Percentiles rank a stretch among this genome's conserved stretches.
Evolutionary conservation across 2,113 vertebrate genomes (phyloP).

Genomic region (Nothobranchius kuhntae): DNA sequence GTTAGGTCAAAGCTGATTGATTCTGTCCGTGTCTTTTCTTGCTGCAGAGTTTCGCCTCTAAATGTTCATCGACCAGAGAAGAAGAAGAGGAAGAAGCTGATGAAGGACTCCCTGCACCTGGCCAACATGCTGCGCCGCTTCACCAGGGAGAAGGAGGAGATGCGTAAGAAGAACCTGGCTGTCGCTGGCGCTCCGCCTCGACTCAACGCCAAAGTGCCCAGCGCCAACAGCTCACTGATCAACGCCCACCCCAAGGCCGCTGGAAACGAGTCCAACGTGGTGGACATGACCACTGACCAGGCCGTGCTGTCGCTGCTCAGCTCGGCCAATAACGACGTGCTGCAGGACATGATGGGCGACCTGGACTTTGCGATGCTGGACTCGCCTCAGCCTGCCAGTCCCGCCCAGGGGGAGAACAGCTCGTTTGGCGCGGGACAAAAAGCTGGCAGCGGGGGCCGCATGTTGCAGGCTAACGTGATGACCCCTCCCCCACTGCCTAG

Average conservation of each 20-base stretch:
- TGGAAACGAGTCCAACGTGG: slow-evolving; percentile 69
- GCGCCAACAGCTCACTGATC: slow-evolving; percentile 68
- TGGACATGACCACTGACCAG: slow-evolving; percentile 81
- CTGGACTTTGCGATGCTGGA: slow-evolving; percentile 94
- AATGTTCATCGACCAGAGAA: slow-evolving; percentile 94
- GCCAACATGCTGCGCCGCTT: slow-evolving; percentile 97
- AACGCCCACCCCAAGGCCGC: slow-evolving; percentile 73
- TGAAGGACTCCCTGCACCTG: slow-evolving; percentile 91
- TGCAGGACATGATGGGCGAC: slow-evolving; percentile 94
- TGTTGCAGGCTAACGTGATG: slow-evolving; percentile 65
- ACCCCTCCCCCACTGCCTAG: slow-evolving; percentile 85
- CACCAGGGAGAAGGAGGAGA: slow-evolving; percentile 93
- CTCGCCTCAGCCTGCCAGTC: slow-evolving; percentile 88
- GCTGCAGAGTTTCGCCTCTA: slow-evolving; percentile 85
- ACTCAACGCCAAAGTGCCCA: slow-evolving; percentile 69
- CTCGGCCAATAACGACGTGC: slow-evolving; percentile 89
- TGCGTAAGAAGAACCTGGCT: slow-evolving; percentile 83
- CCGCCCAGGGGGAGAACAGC: slow-evolving; percentile 88
- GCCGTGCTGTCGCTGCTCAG: slow-evolving; percentile 92
- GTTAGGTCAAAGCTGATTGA: too few relatives aligned
- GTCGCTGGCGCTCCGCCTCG: slow-evolving; percentile 15
- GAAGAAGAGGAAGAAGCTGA: slow-evolving; percentile 95
- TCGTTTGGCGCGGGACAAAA: slow-evolving; percentile 53
- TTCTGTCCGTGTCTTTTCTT: neutral
- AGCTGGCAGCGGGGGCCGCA: slow-evolving; percentile 42